Evolutionary conservation across 2,888 invertebrate genomes (phyloP), one percentile per base, ranked within the genome.

Genomic region (Xylophagus ater): DNA sequence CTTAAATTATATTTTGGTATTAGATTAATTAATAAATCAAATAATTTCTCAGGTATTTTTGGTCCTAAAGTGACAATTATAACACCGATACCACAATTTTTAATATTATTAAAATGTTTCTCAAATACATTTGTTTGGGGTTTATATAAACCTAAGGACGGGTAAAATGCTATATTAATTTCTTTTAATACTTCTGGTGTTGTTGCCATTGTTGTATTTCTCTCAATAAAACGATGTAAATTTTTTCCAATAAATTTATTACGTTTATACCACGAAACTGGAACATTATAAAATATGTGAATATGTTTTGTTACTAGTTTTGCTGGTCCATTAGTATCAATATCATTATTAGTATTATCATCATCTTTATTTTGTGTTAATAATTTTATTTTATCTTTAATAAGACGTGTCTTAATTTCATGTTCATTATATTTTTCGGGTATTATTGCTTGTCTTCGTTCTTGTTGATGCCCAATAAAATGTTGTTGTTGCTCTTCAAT

Each of bases 61-160:
- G 74, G 74, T 45, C 71, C 76, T 64, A 78, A 19, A 66, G 62
- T 73, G 9, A 72, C 65, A 4, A 68, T 65, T 3, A 75, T 51
- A 8, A 76, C 75, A 25, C 76, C 76, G 43, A 75, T 67, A 35
- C 76, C 74, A 33, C 73, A 66, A 30, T 64, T 65, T 32, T 66
- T 63, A 10, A 79, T 67, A 56, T 74, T 72, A 47, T 67, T 60
- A 67, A 79, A 74, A 49, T 79, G 79, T 36, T 66, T 59, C 17
- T 68, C 59, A 23, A 78, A 60, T 23, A 74, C 60, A 36, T 55
- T 53, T 3, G 43, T 36, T 12, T 56, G 59, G 7, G 57, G 57
- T 39, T 51, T 61, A 51, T 62, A 60, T 5, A 61, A 38, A 3
- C 62, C 63, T 42, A 60, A 24, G 0, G 58, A 53, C 8, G 65